Conservation (phyloP, 2,888 invertebrate species). For the Crematogaster levior region DNA sequence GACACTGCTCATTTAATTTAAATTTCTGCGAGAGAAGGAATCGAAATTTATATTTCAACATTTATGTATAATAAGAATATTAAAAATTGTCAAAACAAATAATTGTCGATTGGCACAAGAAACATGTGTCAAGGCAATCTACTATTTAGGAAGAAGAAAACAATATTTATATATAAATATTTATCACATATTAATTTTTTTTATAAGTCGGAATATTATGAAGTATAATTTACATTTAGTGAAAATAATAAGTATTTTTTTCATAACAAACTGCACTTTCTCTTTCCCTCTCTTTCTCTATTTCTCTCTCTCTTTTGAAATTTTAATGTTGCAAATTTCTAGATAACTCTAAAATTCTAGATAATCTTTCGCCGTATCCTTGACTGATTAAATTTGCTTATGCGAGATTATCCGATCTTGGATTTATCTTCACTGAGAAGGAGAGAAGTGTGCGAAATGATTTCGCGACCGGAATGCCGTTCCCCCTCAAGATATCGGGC, state of each 20-base stretch:
- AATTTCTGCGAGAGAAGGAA: no score
- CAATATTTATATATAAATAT: background rate
- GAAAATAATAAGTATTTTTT: slow-evolving; percentile 3
- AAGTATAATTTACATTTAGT: background rate
- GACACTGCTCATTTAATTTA: no score
- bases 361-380: background rate
- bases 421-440: background rate
- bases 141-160: background rate
- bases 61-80: no score
- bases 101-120: background rate
- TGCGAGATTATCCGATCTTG: background rate
- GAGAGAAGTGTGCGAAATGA: background rate
- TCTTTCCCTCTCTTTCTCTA: background rate
- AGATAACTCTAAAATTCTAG: no score
- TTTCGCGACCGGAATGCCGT: slow-evolving; percentile 35
- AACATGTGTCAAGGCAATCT: background rate
- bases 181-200: background rate
- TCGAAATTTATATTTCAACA: no score
- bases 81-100: no score
- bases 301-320: background rate
- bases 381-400: background rate
- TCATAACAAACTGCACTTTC: background rate
- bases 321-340: no score
- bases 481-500: slow-evolving; percentile 27
- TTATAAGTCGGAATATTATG: background rate